Evolutionary conservation across 2,888 invertebrate species (phyloP), one percentile per base, ranked within the genome.

Genomic region (Anodontia alba): DNA sequence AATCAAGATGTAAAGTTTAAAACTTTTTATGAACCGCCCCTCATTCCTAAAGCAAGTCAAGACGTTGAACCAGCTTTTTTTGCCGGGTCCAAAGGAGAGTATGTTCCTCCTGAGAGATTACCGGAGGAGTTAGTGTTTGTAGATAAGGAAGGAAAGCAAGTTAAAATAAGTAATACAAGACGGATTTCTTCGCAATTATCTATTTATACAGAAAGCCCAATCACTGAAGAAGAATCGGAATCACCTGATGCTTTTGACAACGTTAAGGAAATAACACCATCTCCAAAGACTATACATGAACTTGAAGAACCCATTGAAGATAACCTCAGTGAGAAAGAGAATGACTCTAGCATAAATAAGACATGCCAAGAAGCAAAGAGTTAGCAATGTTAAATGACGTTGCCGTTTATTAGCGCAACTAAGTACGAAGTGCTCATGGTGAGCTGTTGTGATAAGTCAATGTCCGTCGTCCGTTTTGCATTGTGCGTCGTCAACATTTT

Each of bases 11-110:
- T 89, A 10, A 72, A 87, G 7, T 89, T 87, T 66, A 87, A 90
- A 77, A 86, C 88, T 10, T 89, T 81, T 70, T 92, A 88, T 68
- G 90, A 89, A 20, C 93, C 93, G 0, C 93, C 93, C 0, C 76
- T 93, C 20, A 82, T 93, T 26, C 87, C 91, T 5, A 91, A 88
- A 67, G 85, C 84, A 12, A 85, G 82, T 66, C 91, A 92, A 76
- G 86, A 86, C 49, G 89, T 87, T 0, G 90, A 89, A 66, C 91
- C 91, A 0, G 54, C 88, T 12, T 91, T 91, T 71, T 91, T 91
- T 54, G 91, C 91, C 23, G 91, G 91, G 0, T 84, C 84, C 17
- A 83, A 79, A 5, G 80, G 83, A 0, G 75, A 79, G 29, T 91
- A 91, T 77, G 77, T 81, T 15, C 76, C 91, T 38, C 91, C 91